Evolutionary conservation across 2,797 vertebrate genomes (phyloP).

Genomic region (Pogoniulus pusillus): DNA sequence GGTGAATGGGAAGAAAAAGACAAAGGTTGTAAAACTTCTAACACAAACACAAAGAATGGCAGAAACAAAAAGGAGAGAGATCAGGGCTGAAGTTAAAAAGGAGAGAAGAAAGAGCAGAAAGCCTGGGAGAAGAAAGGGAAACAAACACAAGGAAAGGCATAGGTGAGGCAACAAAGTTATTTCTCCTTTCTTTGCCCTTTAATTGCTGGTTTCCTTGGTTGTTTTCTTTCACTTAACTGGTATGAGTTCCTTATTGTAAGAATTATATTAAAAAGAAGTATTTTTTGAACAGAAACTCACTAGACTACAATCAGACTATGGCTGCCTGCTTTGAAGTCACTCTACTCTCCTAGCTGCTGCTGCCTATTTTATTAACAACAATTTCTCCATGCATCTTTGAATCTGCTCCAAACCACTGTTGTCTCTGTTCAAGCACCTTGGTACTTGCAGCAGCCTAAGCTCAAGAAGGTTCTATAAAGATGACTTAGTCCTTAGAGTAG

Average conservation of each 20-base stretch:
- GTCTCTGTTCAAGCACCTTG: background rate
- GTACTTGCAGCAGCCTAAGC: background rate
- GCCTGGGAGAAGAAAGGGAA: background rate
- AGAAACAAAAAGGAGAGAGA: background rate
- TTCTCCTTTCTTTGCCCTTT: background rate
- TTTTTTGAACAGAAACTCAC: background rate
- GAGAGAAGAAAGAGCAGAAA: background rate
- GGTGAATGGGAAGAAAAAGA: background rate
- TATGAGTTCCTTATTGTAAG: background rate
- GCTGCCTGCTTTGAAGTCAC: background rate
- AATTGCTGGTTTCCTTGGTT: background rate
- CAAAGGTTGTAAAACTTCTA: background rate
- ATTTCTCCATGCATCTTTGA: background rate
- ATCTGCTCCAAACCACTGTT: background rate
- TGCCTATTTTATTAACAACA: background rate
- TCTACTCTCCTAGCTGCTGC: background rate
- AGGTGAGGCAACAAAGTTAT: accelerated
- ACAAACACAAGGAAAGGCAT: background rate
- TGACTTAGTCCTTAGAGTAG: background rate
- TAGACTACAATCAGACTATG: background rate
- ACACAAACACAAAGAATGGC: background rate
- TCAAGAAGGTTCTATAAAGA: background rate
- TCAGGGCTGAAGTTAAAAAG: background rate
- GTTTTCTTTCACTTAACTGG: background rate
- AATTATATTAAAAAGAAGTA: background rate